Evolutionary conservation across 2,797 vertebrate genomes (phyloP).

Genomic region (Pelochelys cantorii): DNA sequence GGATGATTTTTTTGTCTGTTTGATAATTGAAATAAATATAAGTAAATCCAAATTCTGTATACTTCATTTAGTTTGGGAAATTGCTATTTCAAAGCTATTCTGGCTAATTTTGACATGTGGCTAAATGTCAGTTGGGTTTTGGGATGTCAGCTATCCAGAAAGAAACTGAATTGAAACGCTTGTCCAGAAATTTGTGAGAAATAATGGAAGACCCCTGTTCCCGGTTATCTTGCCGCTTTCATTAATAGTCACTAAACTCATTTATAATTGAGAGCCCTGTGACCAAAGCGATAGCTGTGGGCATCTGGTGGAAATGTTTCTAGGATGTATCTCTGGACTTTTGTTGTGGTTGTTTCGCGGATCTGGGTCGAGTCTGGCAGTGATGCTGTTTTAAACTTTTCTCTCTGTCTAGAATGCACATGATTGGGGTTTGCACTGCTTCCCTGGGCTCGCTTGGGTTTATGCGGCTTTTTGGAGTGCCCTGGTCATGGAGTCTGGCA

Average conservation of each 20-base stretch:
- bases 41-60: not conserved
- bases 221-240: not conserved
- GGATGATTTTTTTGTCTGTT: not conserved
- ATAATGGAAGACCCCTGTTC: not conserved
- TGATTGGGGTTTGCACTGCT: conserved; percentile 60
- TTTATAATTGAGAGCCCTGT: not conserved
- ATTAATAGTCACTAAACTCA: not conserved
- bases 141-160: not conserved
- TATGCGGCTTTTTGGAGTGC: conserved; percentile 72
- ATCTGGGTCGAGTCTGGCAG: not conserved
- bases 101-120: not conserved
- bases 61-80: not conserved
- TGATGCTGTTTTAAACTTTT: not conserved
- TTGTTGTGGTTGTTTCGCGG: not conserved
- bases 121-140: not conserved
- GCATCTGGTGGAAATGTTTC: not conserved
- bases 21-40: not conserved
- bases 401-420: conserved; percentile 58
- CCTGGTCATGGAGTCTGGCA: conserved; percentile 83
- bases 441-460: conserved; percentile 79
- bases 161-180: not conserved
- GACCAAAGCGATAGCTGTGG: not conserved
- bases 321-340: not conserved
- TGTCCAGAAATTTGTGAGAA: not conserved
- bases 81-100: not conserved